Conservation (phyloP, 2,113 vertebrate genomes). For the Oncorhynchus kisutch region DNA sequence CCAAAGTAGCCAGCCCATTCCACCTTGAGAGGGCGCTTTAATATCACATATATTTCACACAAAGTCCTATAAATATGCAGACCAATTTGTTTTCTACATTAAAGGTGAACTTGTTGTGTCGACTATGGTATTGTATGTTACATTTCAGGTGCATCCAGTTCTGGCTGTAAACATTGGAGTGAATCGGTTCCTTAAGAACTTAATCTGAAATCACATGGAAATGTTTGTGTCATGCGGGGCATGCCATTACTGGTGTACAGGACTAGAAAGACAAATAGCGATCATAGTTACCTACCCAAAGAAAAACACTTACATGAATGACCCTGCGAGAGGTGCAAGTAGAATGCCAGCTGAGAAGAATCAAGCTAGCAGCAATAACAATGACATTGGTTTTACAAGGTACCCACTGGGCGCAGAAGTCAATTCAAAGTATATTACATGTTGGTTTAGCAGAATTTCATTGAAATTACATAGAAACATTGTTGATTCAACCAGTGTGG, state of each 20-base stretch:
- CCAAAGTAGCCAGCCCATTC: constrained; percentile 22
- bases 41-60: constrained; percentile 26
- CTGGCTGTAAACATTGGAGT: background rate
- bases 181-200: background rate
- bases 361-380: background rate
- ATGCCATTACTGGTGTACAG: background rate
- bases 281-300: background rate
- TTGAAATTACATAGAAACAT: no score
- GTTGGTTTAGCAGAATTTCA: no score
- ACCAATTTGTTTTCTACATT: no score
- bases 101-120: background rate
- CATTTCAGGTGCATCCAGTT: background rate
- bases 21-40: constrained; percentile 38
- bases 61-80: background rate
- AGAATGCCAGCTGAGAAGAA: background rate
- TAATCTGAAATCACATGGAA: background rate
- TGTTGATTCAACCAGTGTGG: no score
- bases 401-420: no score
- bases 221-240: background rate
- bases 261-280: background rate
- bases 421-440: no score
- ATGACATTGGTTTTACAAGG: background rate
- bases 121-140: background rate
- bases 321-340: background rate
- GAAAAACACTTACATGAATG: background rate